Evolutionary conservation across 2,113 vertebrate genomes (phyloP).

Genomic region (Nymphicus hollandicus): DNA sequence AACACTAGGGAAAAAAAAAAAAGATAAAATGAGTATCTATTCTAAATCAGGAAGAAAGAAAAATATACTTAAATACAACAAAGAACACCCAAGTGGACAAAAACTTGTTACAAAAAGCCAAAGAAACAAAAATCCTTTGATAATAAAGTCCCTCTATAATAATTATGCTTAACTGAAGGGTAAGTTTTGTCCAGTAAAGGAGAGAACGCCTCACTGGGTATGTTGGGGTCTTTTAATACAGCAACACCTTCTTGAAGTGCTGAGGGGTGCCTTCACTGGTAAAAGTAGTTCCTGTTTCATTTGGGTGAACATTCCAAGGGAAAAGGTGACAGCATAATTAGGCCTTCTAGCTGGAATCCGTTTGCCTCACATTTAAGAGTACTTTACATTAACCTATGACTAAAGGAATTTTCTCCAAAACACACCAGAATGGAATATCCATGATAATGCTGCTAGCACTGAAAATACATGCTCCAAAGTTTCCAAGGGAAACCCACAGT

Average conservation of each 20-base stretch:
- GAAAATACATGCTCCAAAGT: neutral
- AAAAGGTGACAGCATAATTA: neutral
- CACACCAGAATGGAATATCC: neutral
- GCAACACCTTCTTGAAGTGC: fast-evolving
- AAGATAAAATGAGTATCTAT: no score
- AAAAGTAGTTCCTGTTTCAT: neutral
- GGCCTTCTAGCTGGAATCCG: neutral
- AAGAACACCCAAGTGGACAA: neutral
- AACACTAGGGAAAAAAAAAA: no score
- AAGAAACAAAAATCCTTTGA: neutral
- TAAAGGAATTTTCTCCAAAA: neutral
- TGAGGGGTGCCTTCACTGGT: neutral
- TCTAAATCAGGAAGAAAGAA: neutral
- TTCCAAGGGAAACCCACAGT: neutral
- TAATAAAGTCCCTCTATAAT: neutral
- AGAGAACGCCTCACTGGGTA: fast-evolving
- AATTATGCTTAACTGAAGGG: neutral
- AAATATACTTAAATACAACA: neutral
- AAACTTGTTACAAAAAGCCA: neutral
- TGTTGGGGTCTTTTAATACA: neutral
- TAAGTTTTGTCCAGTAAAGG: neutral
- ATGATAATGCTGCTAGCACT: neutral
- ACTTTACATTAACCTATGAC: neutral
- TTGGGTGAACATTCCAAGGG: neutral
- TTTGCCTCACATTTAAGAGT: neutral